Evolutionary conservation across 2,113 vertebrate species (phyloP).

Genomic region (Hyperoodon ampullatus): DNA sequence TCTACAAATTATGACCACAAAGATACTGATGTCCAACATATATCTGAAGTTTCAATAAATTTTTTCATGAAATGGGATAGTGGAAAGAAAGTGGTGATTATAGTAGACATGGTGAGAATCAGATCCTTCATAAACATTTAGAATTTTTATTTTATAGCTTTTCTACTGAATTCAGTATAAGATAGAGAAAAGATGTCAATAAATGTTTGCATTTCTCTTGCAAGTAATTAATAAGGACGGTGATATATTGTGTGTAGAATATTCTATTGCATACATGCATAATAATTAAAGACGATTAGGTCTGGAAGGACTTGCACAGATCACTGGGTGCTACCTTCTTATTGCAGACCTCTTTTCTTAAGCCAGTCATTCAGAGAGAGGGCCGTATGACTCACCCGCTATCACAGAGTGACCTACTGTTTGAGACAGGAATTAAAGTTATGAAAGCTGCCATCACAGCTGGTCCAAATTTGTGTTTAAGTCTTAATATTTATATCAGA

Average conservation of each 20-base stretch:
- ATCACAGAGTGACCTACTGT: background rate
- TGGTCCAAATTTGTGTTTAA: background rate
- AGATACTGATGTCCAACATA: background rate
- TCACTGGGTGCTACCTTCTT: background rate
- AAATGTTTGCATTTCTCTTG: background rate
- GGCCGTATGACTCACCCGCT: background rate
- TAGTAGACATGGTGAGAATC: background rate
- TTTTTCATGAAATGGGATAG: background rate
- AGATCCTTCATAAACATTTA: background rate
- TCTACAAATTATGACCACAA: background rate
- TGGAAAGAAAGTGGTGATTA: background rate
- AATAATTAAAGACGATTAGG: background rate
- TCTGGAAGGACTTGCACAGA: background rate
- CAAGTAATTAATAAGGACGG: background rate
- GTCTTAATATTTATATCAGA: background rate
- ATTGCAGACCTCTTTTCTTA: background rate
- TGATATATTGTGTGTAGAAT: background rate
- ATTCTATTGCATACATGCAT: background rate
- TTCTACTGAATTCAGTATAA: background rate
- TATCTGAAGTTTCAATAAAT: background rate
- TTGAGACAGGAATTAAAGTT: background rate
- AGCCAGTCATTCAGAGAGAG: background rate
- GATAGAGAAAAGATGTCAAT: background rate
- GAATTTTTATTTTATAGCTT: background rate
- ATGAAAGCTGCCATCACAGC: background rate